Conservation (phyloP, 2,888 invertebrate species). For the Lithophane ornitopus region DNA sequence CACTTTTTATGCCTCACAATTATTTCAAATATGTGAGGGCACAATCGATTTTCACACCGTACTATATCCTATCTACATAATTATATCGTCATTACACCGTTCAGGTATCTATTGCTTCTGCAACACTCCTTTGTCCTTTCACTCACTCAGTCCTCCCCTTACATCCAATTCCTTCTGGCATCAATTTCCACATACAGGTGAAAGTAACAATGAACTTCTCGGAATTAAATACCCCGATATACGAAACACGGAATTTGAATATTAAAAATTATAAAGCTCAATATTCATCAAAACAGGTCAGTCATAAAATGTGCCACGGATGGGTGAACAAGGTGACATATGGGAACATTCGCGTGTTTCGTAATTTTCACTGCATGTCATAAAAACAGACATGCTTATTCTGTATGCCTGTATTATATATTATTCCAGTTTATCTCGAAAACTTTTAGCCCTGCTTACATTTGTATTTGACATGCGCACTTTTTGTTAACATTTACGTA, state of each 20-base stretch:
- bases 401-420: neutral
- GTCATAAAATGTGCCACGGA: slow-evolving; percentile 56
- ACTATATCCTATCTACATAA: too few species aligned
- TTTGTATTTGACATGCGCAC: neutral
- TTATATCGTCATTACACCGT: too few species aligned
- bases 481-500: neutral
- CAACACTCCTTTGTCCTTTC: too few species aligned
- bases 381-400: slow-evolving; percentile 36
- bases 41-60: too few species aligned
- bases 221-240: neutral
- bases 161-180: too few species aligned
- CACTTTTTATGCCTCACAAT: too few species aligned
- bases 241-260: slow-evolving; percentile 1
- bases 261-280: slow-evolving; percentile 45
- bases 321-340: slow-evolving; percentile 47
- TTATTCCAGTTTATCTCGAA: neutral
- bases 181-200: neutral
- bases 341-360: slow-evolving; percentile 38
- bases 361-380: slow-evolving; percentile 47
- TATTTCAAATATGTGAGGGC: too few species aligned
- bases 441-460: neutral
- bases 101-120: too few species aligned
- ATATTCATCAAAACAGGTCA: slow-evolving; percentile 56
- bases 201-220: too few species aligned
- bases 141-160: too few species aligned